phyloP scores from a whole-genome alignment of 2,888 invertebrate species.

The Idaea aversata region DNA sequence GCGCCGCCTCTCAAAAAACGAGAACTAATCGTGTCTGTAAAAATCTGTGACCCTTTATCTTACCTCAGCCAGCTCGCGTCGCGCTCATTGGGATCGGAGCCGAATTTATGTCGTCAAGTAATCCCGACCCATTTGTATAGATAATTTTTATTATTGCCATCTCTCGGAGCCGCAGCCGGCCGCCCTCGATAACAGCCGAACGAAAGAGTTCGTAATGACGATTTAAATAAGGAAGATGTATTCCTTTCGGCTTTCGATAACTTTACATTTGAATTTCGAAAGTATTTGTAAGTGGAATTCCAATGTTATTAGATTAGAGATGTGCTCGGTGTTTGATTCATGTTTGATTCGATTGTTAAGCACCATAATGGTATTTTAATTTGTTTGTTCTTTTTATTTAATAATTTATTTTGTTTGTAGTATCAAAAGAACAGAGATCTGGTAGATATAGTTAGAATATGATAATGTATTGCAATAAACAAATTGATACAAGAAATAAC shows the following conservation, averaged over 20 bases:
- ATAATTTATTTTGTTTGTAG: neutral
- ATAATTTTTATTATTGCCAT: slow-evolving; percentile 81
- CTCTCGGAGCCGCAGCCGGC: slow-evolving; percentile 72
- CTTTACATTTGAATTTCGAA: slow-evolving; percentile 64
- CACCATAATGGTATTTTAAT: neutral
- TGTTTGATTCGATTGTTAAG: slow-evolving; percentile 7
- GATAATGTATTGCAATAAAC: neutral
- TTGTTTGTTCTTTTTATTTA: neutral
- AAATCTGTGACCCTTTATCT: slow-evolving; percentile 78
- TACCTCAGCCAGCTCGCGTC: slow-evolving; percentile 58
- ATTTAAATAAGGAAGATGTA: slow-evolving; percentile 80
- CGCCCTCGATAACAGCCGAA: slow-evolving; percentile 70
- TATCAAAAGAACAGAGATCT: neutral
- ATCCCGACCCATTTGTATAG: slow-evolving; percentile 79
- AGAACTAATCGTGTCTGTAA: slow-evolving; percentile 54
- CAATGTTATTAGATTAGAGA: slow-evolving; percentile 50
- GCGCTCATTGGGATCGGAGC: slow-evolving; percentile 74
- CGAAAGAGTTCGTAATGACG: slow-evolving; percentile 80
- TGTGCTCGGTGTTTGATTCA: slow-evolving; percentile 34
- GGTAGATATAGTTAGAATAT: neutral
- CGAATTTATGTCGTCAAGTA: slow-evolving; percentile 79
- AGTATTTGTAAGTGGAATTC: slow-evolving; percentile 63
- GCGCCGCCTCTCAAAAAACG: slow-evolving; percentile 53
- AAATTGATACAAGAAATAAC: neutral
- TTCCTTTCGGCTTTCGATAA: slow-evolving; percentile 73